Evolutionary conservation across 1,140 invertebrate genomes (phyloP), one percentile per base, ranked within the genome.

Genomic region (Drosophila takahashii): DNA sequence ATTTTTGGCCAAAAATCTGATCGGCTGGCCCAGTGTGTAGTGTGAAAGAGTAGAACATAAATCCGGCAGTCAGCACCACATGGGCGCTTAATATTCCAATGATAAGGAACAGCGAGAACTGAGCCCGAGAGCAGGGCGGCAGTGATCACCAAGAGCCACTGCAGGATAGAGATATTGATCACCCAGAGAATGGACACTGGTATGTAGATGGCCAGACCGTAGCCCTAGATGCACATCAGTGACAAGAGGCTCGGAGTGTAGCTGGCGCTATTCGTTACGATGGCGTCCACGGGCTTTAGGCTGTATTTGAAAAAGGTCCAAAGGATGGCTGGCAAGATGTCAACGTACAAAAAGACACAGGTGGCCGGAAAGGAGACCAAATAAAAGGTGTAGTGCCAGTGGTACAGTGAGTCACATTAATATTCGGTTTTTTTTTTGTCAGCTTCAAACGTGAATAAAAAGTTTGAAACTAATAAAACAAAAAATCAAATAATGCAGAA

Each of bases 361-460:
- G 96, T 97, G 1, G 97, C 97, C 10, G 97, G 97, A 87, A 97
- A 96, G 0, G 97, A 97, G 0, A 99, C 97, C 91, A 98, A 94
- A 85, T 98, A 97, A 92, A 99, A 99, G 91, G 99, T 96, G 92
- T 99, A 99, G 79, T 95, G 95, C 98, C 98, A 99, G 26, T 95
- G 94, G 81, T 95, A 95, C n/a, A n/a, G n/a, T n/a, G n/a, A n/a
- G n/a, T n/a, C n/a, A n/a, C n/a, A n/a, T n/a, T n/a, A n/a, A n/a
- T n/a, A n/a, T n/a, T n/a, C n/a, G n/a, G n/a, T n/a, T n/a, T n/a
- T n/a, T n/a, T n/a, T n/a, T n/a, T n/a, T n/a, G n/a, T n/a, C n/a
- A n/a, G n/a, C n/a, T n/a, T n/a, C n/a, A n/a, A n/a, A n/a, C n/a
- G n/a, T n/a, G n/a, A n/a, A n/a, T n/a, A n/a, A n/a, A n/a, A n/a